Evolutionary conservation across 2,113 vertebrate genomes (phyloP).

Genomic region (Prionailurus viverrinus): DNA sequence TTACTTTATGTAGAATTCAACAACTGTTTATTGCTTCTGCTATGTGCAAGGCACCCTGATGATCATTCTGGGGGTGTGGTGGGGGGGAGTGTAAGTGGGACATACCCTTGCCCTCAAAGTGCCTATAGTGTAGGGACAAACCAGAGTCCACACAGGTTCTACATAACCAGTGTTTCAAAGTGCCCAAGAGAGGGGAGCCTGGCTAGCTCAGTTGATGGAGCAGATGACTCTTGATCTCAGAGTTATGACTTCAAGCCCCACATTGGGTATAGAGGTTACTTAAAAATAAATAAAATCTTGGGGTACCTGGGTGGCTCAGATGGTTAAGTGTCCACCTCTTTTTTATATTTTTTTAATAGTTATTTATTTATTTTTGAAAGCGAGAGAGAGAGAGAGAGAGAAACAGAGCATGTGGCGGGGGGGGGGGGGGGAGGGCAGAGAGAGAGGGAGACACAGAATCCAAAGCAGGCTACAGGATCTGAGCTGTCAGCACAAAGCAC

Average conservation of each 20-base stretch:
- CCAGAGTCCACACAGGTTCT: neutral
- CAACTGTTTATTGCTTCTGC: neutral
- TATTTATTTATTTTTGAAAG: too few relatives aligned
- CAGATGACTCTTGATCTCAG: neutral
- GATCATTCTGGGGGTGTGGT: neutral
- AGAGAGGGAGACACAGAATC: too few relatives aligned
- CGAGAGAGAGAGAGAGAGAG: too few relatives aligned
- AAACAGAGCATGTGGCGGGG: too few relatives aligned
- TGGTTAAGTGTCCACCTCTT: too few relatives aligned
- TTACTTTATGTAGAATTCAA: neutral
- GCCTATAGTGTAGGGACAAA: neutral
- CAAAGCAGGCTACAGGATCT: too few relatives aligned
- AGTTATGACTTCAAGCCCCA: neutral
- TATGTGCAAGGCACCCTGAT: neutral
- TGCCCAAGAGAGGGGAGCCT: neutral
- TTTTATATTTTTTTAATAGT: too few relatives aligned
- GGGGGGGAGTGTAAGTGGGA: neutral
- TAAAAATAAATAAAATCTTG: neutral
- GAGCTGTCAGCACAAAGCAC: too few relatives aligned
- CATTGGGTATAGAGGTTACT: neutral
- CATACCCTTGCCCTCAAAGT: neutral
- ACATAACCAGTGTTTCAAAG: neutral
- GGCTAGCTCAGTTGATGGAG: neutral
- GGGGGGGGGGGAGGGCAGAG: too few relatives aligned
- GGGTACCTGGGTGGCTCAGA: too few relatives aligned